These are phyloP conservation scores for Pinctada fucata DNA, from an alignment of 2,888 invertebrate species.

Conservation along the genomic window DNA sequence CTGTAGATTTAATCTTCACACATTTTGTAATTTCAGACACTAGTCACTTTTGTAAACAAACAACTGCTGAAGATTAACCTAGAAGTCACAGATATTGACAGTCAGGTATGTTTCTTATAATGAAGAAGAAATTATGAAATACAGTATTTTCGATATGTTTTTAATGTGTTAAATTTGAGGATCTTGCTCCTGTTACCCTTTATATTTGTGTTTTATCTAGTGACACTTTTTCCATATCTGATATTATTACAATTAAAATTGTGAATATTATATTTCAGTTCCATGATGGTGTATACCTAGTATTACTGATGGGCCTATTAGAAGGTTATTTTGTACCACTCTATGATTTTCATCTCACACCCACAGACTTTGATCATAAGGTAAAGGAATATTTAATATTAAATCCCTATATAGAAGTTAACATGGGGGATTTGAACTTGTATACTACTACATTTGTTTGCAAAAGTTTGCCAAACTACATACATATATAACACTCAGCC, in stretches of 20 bases:
- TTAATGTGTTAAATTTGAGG: too few species aligned
- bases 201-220: too few species aligned
- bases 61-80: constrained; percentile 97
- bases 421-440: neutral
- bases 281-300: constrained; percentile 97
- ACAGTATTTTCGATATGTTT: too few species aligned
- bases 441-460: neutral
- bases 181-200: too few species aligned
- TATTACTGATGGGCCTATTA: constrained; percentile 94
- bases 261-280: constrained; percentile 79
- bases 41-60: constrained; percentile 99
- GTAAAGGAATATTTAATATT: constrained; percentile 52
- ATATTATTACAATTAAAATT: too few species aligned
- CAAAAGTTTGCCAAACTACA: too few species aligned
- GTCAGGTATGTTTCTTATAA: constrained; percentile 80
- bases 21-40: constrained; percentile 82
- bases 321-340: constrained; percentile 99
- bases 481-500: too few species aligned
- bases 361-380: constrained; percentile 80
- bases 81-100: constrained; percentile 89
- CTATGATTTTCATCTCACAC: constrained; percentile 94
- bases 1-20: too few species aligned
- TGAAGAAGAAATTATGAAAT: too few species aligned
- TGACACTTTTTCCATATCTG: too few species aligned
- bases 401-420: too few species aligned